These are phyloP conservation scores for Pinctada fucata DNA, from an alignment of 2,888 invertebrate genomes.

Conservation along the genomic window DNA sequence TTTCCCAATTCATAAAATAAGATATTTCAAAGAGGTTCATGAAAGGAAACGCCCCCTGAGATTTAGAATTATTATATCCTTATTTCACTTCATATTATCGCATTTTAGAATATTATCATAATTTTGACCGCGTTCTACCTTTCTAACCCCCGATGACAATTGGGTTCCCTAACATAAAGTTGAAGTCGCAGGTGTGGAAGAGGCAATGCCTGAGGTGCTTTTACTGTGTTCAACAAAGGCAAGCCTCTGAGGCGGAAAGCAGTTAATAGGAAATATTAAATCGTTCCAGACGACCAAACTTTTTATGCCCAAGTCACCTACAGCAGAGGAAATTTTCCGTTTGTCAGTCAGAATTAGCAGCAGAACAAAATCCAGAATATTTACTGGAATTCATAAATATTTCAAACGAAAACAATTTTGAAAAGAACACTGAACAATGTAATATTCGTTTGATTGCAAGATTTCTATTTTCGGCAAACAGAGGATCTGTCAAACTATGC, in stretches of 20 bases:
- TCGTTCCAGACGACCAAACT: constrained; percentile 34
- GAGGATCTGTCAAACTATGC: too few species aligned
- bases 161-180: constrained; percentile 16
- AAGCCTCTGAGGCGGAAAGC: constrained; percentile 16
- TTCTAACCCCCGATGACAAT: constrained; percentile 9
- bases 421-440: too few species aligned
- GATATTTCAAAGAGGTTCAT: not conserved
- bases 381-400: too few species aligned
- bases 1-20: constrained; percentile 2
- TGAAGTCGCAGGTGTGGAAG: constrained; percentile 19
- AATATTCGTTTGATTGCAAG: too few species aligned
- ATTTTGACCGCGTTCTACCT: not conserved
- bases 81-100: not conserved
- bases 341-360: too few species aligned
- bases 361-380: too few species aligned
- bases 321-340: constrained; percentile 18
- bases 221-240: not conserved
- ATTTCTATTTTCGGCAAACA: too few species aligned
- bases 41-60: not conserved
- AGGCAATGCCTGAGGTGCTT: not conserved
- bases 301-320: constrained; percentile 25
- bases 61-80: not conserved
- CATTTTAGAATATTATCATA: not conserved
- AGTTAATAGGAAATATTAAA: constrained; percentile 30
- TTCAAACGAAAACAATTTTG: too few species aligned